Percentiles rank a stretch among this genome's conserved stretches.
Conservation (phyloP, 2,113 vertebrate species). For the Laticauda colubrina region DNA sequence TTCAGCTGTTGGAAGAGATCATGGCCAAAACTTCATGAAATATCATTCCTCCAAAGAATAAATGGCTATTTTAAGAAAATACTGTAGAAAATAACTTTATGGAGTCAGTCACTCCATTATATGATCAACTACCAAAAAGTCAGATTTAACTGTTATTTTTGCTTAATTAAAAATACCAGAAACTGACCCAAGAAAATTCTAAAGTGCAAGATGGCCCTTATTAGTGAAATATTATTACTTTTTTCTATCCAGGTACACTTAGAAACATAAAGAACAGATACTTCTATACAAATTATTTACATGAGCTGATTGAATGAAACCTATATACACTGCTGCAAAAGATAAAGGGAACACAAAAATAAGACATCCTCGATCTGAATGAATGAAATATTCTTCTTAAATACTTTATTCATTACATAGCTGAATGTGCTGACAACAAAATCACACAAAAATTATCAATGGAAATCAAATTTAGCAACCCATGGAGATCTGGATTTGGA, state of each 20-base stretch:
- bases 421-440: no score
- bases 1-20: neutral
- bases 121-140: neutral
- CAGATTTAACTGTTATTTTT: neutral
- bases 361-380: no score
- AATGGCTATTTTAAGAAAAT: neutral
- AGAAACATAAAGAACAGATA: neutral
- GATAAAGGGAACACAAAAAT: no score
- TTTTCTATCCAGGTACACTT: neutral
- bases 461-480: no score
- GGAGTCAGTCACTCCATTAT: neutral
- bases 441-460: no score
- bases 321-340: no score
- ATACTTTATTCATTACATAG: no score
- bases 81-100: neutral
- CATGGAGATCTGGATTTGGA: no score
- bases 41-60: neutral
- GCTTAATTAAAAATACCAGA: neutral
- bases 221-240: neutral
- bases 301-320: neutral
- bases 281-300: neutral
- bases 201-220: neutral
- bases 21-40: neutral
- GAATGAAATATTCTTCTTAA: no score
- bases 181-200: neutral